These are phyloP conservation scores for Melinaea marsaeus DNA, from an alignment of 2,888 invertebrate genomes.

Conservation along the genomic window DNA sequence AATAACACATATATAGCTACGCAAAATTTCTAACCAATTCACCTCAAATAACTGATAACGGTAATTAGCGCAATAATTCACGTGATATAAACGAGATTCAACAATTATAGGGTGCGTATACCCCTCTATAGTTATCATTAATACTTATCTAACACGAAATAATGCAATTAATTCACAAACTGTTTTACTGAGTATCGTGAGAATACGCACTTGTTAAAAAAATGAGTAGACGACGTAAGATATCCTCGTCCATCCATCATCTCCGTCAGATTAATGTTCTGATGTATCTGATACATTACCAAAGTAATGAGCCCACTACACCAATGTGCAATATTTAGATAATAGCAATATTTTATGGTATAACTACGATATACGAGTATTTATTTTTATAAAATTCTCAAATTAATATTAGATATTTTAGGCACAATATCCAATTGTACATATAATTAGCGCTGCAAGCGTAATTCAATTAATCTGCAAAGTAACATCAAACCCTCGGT, in stretches of 20 bases:
- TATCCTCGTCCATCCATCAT: slow-evolving; percentile 62
- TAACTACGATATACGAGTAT: neutral
- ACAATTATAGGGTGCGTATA: slow-evolving; percentile 67
- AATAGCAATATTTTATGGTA: slow-evolving; percentile 11
- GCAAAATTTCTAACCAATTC: neutral
- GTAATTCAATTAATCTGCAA: slow-evolving; percentile 29
- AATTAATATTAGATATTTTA: neutral
- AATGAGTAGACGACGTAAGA: slow-evolving; percentile 47
- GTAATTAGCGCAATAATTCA: slow-evolving; percentile 61
- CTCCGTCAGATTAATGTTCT: slow-evolving; percentile 62
- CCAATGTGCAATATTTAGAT: slow-evolving; percentile 22
- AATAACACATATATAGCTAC: neutral
- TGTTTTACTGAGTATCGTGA: slow-evolving; percentile 64
- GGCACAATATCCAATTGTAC: neutral
- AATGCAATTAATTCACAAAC: slow-evolving; percentile 72
- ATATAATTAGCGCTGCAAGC: slow-evolving; percentile 12
- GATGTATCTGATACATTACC: slow-evolving; percentile 58
- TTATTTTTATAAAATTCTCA: slow-evolving; percentile 2
- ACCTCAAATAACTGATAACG: slow-evolving; percentile 29
- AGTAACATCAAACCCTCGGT: slow-evolving; percentile 31
- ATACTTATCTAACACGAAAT: slow-evolving; percentile 72
- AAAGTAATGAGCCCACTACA: slow-evolving; percentile 26
- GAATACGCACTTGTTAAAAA: slow-evolving; percentile 72
- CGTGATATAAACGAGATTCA: slow-evolving; percentile 61
- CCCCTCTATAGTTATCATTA: slow-evolving; percentile 62